phyloP scores from a whole-genome alignment of 2,888 invertebrate genomes.

The Anoplius nigerrimus region DNA sequence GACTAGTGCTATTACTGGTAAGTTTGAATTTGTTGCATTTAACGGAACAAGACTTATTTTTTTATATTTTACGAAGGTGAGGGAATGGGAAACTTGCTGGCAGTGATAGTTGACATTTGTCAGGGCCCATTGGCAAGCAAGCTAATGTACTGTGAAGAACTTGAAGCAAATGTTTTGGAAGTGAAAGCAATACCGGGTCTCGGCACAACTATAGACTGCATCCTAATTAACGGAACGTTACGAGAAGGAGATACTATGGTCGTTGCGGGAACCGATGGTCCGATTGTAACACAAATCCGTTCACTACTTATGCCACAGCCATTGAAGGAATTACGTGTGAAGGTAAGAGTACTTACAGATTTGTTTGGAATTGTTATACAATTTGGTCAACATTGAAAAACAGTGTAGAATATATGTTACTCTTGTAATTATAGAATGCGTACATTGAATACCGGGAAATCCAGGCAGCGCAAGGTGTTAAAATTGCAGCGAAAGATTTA shows the following conservation, averaged over 20 bases:
- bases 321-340: conserved; percentile 96
- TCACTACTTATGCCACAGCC: conserved; percentile 99
- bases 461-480: conserved; percentile 97
- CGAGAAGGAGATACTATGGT: conserved; percentile 96
- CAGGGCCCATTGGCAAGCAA: conserved; percentile 93
- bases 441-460: conserved; percentile 97
- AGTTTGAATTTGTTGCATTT: neutral
- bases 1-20: conserved; percentile 92
- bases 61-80: conserved; percentile 81
- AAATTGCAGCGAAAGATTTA: conserved; percentile 97
- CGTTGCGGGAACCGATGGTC: conserved; percentile 97
- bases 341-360: conserved; percentile 77
- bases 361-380: neutral
- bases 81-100: conserved; percentile 98
- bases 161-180: conserved; percentile 90
- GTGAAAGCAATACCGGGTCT: conserved; percentile 98
- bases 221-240: conserved; percentile 96
- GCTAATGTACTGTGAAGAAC: conserved; percentile 93
- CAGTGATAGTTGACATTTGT: conserved; percentile 93
- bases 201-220: conserved; percentile 99
- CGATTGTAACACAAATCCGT: conserved; percentile 97
- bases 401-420: neutral
- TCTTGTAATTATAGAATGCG: conserved; percentile 80
- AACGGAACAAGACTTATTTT: neutral
- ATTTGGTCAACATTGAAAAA: neutral